Base-by-base conservation (phyloP, 2,113 vertebrate genomes). In the Hemibagrus wyckioides region DNA sequence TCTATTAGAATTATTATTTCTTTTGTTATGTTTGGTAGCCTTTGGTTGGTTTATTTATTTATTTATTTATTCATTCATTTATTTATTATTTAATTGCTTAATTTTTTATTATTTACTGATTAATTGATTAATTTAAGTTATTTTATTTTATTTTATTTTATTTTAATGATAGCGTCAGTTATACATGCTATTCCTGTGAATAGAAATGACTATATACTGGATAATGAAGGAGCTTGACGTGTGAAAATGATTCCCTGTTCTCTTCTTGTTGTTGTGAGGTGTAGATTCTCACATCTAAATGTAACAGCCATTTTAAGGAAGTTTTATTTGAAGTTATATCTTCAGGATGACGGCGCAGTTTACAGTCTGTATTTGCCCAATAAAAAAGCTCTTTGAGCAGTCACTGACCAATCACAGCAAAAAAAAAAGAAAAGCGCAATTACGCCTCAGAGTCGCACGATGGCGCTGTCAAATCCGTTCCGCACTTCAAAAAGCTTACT, bases 381-480 rank as follows among this genome's bases (percentile, higher is more conserved):
- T 28, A 25, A 75, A 10, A 8, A 36, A 39, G 19, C 54, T 9
- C 6, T 56, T 0, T 13, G 13, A 0, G 2, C 23, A 23, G 36
- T 11, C 36, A 3, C 14, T 50, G 71, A 88, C 85, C 76, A 88
- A 86, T 86, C 57, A 77, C 28, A 50, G 80, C 23, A 11, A 28
- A 76, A 28, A 76, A 44, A 28, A 13, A 48, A 30, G 10, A 21
- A 4, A 4, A 9, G 57, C 36, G 83, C 56, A 82, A 33, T 84
- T 80, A 41, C 82, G 3, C 13, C 50, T 59, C 15, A 71, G 48
- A 15, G 14, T 14, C 90, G 86, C 90, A 89, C 87, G 92, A 93
- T 82, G 88, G 93, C 91, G 92, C 84, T 44, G 28, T 67, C 92
- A 94, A 89, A 94, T 90, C 95, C 84, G 87, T 94, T 95, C 92